Percentiles rank a stretch among this genome's conserved stretches.
Conservation (phyloP, 2,888 invertebrate genomes). For the Limenitis camilla region DNA sequence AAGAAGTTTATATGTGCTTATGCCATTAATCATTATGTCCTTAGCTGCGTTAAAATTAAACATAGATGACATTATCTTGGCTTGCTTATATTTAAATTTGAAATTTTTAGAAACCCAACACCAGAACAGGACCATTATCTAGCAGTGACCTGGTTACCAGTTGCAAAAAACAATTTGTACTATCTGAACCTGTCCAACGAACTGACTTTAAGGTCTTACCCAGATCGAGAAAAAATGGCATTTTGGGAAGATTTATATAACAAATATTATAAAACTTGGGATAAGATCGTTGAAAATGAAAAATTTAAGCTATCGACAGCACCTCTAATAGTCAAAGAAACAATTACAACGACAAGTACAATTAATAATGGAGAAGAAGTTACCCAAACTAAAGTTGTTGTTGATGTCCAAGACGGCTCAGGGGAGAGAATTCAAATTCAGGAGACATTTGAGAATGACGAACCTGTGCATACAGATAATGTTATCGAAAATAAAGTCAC, state of each 20-base stretch:
- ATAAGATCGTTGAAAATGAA: conserved; percentile 36
- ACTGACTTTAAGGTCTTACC: conserved; percentile 45
- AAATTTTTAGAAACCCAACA: conserved; percentile 64
- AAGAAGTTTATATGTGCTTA: no score
- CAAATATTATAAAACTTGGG: conserved; percentile 59
- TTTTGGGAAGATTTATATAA: conserved; percentile 59
- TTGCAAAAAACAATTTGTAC: conserved; percentile 51
- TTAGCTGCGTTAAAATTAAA: not conserved
- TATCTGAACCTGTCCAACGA: conserved; percentile 51
- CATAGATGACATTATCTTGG: not conserved
- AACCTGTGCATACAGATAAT: conserved; percentile 5
- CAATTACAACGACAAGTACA: conserved; percentile 21
- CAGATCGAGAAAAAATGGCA: conserved; percentile 56
- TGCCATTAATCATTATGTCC: no score
- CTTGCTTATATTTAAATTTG: not conserved
- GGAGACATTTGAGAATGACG: not conserved
- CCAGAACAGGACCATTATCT: conserved; percentile 60
- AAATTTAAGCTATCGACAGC: conserved; percentile 16
- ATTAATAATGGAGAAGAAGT: conserved; percentile 10
- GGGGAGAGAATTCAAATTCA: not conserved
- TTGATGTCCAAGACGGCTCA: conserved; percentile 11
- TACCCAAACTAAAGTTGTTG: conserved; percentile 4
- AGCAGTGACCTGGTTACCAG: conserved; percentile 59
- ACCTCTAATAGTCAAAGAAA: conserved; percentile 25
- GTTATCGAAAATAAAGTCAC: conserved; percentile 4